Conservation (phyloP, 2,113 vertebrate genomes). For the Platysteira castanea region DNA sequence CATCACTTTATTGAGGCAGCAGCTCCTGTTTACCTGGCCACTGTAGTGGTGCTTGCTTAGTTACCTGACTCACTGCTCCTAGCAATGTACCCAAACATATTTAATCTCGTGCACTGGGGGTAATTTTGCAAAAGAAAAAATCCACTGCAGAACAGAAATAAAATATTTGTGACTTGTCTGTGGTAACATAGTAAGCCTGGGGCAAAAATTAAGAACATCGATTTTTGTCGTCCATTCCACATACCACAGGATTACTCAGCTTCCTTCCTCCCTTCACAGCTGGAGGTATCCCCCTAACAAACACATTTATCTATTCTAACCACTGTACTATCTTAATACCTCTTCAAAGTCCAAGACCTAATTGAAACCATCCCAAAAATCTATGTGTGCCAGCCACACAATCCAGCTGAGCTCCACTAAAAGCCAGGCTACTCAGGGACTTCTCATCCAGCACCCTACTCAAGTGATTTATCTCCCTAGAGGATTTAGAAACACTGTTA, state of each 20-base stretch:
- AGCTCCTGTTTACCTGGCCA: not conserved
- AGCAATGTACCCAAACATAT: not conserved
- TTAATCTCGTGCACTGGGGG: not conserved
- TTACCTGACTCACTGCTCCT: not conserved
- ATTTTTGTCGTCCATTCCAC: not conserved
- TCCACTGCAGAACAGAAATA: not conserved
- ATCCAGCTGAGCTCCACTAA: not conserved
- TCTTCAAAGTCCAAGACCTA: not conserved
- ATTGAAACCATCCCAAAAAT: not conserved
- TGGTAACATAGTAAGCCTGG: not conserved
- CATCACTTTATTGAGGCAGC: not conserved
- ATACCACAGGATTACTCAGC: not conserved
- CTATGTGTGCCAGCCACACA: not conserved
- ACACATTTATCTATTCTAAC: not conserved
- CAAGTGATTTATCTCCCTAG: not conserved
- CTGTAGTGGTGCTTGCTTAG: fast-evolving
- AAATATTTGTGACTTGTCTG: not conserved
- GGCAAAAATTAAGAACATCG: not conserved
- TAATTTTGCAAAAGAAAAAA: not conserved
- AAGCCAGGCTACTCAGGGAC: not conserved
- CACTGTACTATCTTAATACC: not conserved
- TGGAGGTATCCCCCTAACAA: not conserved
- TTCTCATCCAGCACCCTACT: not conserved
- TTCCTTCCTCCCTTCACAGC: not conserved
- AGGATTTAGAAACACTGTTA: not conserved